These are phyloP conservation scores for Andrena haemorrhoa DNA, from an alignment of 2,888 invertebrate species.

Conservation along the genomic window DNA sequence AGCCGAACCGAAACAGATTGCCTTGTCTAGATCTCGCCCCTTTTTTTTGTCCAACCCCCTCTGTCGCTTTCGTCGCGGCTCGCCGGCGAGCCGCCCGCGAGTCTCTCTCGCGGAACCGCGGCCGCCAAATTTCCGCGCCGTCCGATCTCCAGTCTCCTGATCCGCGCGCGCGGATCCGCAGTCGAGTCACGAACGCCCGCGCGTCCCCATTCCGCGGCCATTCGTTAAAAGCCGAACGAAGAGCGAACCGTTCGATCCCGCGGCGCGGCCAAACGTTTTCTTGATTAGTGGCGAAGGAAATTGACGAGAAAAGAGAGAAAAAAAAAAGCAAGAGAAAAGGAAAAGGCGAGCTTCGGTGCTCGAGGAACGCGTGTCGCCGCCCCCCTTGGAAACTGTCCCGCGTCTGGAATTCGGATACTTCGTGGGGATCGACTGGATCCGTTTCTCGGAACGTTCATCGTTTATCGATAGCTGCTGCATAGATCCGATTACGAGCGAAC, in stretches of 20 bases:
- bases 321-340: background rate
- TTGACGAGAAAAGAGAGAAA: background rate
- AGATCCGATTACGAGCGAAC: conserved; percentile 56
- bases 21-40: conserved; percentile 10
- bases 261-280: background rate
- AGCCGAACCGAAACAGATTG: conserved; percentile 43
- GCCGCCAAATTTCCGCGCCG: too few relatives aligned
- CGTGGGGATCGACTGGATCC: conserved; percentile 58
- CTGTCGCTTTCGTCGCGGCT: background rate
- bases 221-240: background rate
- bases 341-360: conserved; percentile 55
- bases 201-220: background rate
- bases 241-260: conserved; percentile 8
- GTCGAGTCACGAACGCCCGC: conserved; percentile 16
- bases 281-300: background rate
- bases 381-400: conserved; percentile 9
- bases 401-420: conserved; percentile 66
- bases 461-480: conserved; percentile 55
- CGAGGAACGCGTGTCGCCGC: conserved; percentile 55
- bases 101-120: background rate
- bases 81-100: background rate
- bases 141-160: background rate
- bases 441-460: conserved; percentile 51
- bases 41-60: background rate
- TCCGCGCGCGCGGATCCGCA: background rate